phyloP scores from a whole-genome alignment of 1,140 invertebrate genomes.

The Apis laboriosa region DNA sequence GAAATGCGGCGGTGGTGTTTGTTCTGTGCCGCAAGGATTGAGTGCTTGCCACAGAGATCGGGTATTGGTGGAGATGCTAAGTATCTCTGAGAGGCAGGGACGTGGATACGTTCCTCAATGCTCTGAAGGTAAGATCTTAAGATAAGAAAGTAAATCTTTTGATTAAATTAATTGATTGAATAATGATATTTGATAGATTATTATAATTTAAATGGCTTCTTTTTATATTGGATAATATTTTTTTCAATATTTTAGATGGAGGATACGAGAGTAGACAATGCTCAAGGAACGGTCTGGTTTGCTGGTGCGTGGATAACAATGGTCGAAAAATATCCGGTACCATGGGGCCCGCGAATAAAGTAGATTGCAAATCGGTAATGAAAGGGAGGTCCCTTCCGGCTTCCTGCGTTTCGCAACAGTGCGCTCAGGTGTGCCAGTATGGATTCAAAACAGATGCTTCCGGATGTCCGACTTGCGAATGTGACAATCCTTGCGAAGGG shows the following conservation, averaged over 20 bases:
- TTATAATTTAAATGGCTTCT: too few relatives aligned
- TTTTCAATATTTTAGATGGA: conserved; percentile 79
- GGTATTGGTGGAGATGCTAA: conserved; percentile 88
- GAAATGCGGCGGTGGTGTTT: conserved; percentile 82
- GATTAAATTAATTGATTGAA: neutral
- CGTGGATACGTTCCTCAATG: conserved; percentile 92
- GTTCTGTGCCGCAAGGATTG: conserved; percentile 68
- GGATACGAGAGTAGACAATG: conserved; percentile 88
- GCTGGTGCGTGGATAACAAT: conserved; percentile 91
- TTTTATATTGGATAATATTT: neutral
- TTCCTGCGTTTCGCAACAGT: conserved; percentile 78
- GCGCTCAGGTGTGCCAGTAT: conserved; percentile 91
- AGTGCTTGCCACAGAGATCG: conserved; percentile 88
- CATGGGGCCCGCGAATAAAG: conserved; percentile 88
- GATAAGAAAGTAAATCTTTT: neutral
- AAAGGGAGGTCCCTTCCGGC: conserved; percentile 71
- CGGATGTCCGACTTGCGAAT: conserved; percentile 92
- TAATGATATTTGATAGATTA: too few relatives aligned
- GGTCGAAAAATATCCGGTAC: conserved; percentile 89
- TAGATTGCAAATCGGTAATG: conserved; percentile 82
- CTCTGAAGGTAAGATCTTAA: conserved; percentile 74
- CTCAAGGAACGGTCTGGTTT: conserved; percentile 90
- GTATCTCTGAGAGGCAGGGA: conserved; percentile 88
- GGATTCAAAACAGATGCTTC: conserved; percentile 89
- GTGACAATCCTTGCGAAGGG: conserved; percentile 91